Conservation (phyloP, 2,888 invertebrate species). For the Hoplodrina ambigua region DNA sequence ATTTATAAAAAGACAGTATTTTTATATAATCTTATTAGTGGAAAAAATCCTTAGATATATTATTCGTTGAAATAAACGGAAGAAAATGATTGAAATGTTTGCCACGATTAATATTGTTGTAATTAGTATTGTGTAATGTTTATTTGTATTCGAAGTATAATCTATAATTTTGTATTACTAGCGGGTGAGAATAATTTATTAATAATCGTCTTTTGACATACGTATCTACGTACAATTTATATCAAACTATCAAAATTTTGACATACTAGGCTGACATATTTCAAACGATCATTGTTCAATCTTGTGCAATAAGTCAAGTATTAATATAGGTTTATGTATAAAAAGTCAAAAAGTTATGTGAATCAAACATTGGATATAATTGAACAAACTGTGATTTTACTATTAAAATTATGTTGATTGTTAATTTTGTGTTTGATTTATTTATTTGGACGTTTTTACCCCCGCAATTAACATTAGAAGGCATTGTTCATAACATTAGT, state of each 20-base stretch:
- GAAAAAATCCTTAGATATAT: too few species aligned
- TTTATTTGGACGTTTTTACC: slow-evolving; percentile 5
- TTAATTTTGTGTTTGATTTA: slow-evolving; percentile 7
- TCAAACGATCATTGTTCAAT: slow-evolving; percentile 1
- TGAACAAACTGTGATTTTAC: slow-evolving; percentile 8
- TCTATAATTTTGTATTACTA: too few species aligned
- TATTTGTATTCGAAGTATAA: background rate
- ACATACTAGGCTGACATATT: background rate
- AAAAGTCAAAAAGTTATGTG: slow-evolving; percentile 8
- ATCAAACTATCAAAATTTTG: too few species aligned
- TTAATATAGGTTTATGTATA: background rate
- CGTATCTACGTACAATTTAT: too few species aligned
- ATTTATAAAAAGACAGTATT: too few species aligned
- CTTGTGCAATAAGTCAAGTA: too few species aligned
- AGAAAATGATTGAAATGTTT: background rate
- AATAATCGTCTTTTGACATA: too few species aligned
- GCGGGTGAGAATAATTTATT: too few species aligned
- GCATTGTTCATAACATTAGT: slow-evolving; percentile 6
- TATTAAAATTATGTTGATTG: slow-evolving; percentile 9
- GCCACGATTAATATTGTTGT: background rate
- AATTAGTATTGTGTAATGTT: too few species aligned
- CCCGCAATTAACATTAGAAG: background rate
- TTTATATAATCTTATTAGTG: background rate
- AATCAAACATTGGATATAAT: slow-evolving; percentile 3
- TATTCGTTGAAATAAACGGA: too few species aligned